Evolutionary conservation across 2,888 invertebrate genomes (phyloP).

Genomic region (Parasteatoda lunata): DNA sequence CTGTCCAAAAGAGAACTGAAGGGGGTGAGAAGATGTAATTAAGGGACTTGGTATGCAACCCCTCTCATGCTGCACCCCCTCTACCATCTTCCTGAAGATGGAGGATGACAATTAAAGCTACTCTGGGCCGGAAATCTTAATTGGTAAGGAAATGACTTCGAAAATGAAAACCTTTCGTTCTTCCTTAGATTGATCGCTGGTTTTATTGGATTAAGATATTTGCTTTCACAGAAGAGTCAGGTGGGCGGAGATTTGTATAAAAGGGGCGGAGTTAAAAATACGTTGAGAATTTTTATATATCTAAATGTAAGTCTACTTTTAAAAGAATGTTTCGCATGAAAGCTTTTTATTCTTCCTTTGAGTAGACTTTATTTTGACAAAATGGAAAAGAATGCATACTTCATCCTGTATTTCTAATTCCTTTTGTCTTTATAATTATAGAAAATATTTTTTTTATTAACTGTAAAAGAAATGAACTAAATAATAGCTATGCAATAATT

Average conservation of each 20-base stretch:
- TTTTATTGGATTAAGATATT: conserved; percentile 34
- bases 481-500: too few species aligned
- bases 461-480: too few species aligned
- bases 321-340: too few species aligned
- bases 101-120: conserved; percentile 53
- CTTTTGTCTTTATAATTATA: too few species aligned
- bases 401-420: too few species aligned
- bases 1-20: conserved; percentile 9
- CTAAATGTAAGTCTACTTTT: too few species aligned
- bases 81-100: conserved; percentile 17
- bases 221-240: neutral
- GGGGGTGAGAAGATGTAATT: conserved; percentile 22
- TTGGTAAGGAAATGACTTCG: conserved; percentile 33
- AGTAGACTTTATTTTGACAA: too few species aligned
- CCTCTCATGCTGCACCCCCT: neutral
- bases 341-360: too few species aligned
- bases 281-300: neutral
- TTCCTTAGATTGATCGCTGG: neutral
- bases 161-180: conserved; percentile 46
- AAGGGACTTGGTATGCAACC: conserved; percentile 8
- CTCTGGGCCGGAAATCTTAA: conserved; percentile 32
- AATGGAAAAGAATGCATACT: too few species aligned
- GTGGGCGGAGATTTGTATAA: neutral
- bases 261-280: neutral
- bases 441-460: too few species aligned